Base-by-base conservation (phyloP, 2,888 invertebrate species). In the Caenorhabditis plicata region DNA sequence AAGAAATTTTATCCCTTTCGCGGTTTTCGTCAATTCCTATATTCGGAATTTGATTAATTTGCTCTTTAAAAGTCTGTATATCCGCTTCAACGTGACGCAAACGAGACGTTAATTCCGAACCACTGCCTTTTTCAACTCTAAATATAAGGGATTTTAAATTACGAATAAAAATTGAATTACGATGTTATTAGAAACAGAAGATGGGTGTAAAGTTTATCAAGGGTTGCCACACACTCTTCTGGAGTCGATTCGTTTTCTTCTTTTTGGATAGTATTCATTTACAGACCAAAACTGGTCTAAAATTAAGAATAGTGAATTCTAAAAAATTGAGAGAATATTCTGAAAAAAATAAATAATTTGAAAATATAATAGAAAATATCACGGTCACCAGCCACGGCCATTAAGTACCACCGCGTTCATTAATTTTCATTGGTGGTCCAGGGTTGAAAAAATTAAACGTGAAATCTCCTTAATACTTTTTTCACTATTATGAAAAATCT, bases 51-150 rank as follows among this genome's bases (percentile, higher is more conserved):
- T 38, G 13, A 22, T 53, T 55, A 8, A 71, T 22, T n/a, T 58
- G 45, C 3, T 61, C 61, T 39, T 65, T 56, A 39, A 69, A 56
- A 11, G 22, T 45, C 0, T 36, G n/a, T 11, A 64, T 27, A 8
- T 52, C 54, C 0, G 33, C 17, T 40, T 68, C 68, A 20, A 65
- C 60, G 41, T 35, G 41, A n/a, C 61, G 44, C 8, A 69, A 60
- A 25, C 64, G 53, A n/a, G 45, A 32, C 9, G 63, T 52, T 3
- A 63, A 27, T 15, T 69, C 69, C 5, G 69, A 51, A 9, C 58
- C 66, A 11, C 53, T 57, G 38, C 66, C 66, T 36, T 62, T 66
- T 20, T 69, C 69, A 5, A 64, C 56, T 0, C 69, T 69, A 40
- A 55, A 65, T 26, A 31, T 20, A 7, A 19, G 11, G 32, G 15